These are phyloP conservation scores for Dascyllus trimaculatus DNA, from an alignment of 2,113 vertebrate genomes.

Conservation along the genomic window DNA sequence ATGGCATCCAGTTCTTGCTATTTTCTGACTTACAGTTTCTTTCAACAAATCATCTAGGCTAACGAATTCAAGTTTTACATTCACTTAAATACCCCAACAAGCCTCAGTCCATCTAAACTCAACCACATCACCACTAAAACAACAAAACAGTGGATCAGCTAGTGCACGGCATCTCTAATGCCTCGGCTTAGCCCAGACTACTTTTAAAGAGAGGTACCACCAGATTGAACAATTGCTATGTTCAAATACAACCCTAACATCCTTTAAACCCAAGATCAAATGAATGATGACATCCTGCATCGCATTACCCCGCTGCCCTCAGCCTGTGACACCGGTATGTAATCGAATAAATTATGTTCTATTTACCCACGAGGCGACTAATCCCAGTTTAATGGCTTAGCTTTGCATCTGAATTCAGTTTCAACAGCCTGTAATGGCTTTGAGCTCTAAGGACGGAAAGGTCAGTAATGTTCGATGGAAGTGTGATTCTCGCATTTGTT, in stretches of 20 bases:
- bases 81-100: not conserved
- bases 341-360: slow-evolving; percentile 68
- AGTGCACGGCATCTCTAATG: not conserved
- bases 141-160: not conserved
- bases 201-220: slow-evolving; percentile 6
- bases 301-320: slow-evolving; percentile 51
- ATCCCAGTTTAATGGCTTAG: slow-evolving; percentile 70
- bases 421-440: slow-evolving; percentile 50
- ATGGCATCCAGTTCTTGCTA: not conserved
- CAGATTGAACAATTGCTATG: slow-evolving; percentile 24
- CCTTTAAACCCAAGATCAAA: slow-evolving; percentile 59
- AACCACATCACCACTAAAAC: not conserved
- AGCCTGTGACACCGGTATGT: slow-evolving; percentile 64
- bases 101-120: not conserved
- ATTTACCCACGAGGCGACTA: slow-evolving; percentile 67
- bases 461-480: slow-evolving; percentile 38
- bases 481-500: slow-evolving; percentile 40
- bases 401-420: slow-evolving; percentile 63
- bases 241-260: slow-evolving; percentile 37
- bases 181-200: not conserved
- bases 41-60: not conserved
- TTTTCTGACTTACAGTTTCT: not conserved
- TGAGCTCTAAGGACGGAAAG: slow-evolving; percentile 41
- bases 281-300: slow-evolving; percentile 63
- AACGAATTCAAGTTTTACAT: not conserved